These are phyloP conservation scores for Papilio gigon DNA, from an alignment of 2,888 invertebrate species.

Conservation along the genomic window DNA sequence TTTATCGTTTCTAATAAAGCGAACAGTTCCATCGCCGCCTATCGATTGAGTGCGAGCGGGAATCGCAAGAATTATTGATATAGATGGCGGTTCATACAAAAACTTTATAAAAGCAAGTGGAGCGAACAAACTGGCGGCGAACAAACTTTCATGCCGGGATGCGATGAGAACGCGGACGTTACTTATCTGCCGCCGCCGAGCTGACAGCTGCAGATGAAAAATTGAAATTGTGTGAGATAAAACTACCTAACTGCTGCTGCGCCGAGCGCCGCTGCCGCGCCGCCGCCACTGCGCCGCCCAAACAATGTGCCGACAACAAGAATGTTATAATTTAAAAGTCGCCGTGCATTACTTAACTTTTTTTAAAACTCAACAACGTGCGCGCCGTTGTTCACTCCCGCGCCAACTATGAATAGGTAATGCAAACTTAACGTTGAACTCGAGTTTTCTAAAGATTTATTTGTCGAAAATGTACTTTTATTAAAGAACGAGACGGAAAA, in stretches of 20 bases:
- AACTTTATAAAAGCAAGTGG: constrained; percentile 80
- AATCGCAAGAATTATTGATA: constrained; percentile 77
- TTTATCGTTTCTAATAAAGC: constrained; percentile 48
- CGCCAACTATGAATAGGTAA: constrained; percentile 36
- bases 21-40: constrained; percentile 50
- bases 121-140: constrained; percentile 77
- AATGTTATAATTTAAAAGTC: constrained; percentile 53
- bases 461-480: constrained; percentile 38
- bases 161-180: constrained; percentile 74
- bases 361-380: constrained; percentile 31
- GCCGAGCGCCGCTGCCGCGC: constrained; percentile 71
- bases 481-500: constrained; percentile 45
- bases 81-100: constrained; percentile 67
- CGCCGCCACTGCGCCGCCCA: constrained; percentile 67
- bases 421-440: constrained; percentile 29
- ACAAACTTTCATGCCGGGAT: constrained; percentile 76
- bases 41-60: constrained; percentile 60
- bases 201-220: constrained; percentile 83
- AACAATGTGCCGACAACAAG: constrained; percentile 69
- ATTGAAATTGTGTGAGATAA: constrained; percentile 83
- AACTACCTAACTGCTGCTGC: constrained; percentile 78
- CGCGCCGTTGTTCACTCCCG: constrained; percentile 26
- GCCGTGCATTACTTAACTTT: constrained; percentile 40
- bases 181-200: constrained; percentile 78
- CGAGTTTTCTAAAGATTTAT: constrained; percentile 33